Conservation (phyloP, 2,888 invertebrate genomes). For the Aporophyla lueneburgensis region DNA sequence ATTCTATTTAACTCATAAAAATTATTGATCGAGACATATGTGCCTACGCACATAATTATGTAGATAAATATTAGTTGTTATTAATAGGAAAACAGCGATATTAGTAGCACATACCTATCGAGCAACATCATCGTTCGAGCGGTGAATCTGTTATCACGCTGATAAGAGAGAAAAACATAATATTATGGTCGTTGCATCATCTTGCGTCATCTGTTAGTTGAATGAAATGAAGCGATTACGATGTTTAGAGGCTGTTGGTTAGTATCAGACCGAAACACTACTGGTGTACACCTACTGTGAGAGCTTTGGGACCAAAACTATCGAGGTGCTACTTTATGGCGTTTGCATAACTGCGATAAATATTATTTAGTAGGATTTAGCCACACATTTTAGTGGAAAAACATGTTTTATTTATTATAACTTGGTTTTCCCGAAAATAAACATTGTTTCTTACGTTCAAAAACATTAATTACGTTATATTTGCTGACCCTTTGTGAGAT, state of each 20-base stretch:
- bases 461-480: no score
- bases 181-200: conserved; percentile 50
- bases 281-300: not conserved
- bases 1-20: not conserved
- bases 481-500: no score
- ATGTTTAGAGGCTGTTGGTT: not conserved
- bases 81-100: not conserved
- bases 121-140: conserved; percentile 7
- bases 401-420: no score
- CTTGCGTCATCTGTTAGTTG: conserved; percentile 45
- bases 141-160: conserved; percentile 51
- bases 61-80: not conserved
- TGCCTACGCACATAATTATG: not conserved
- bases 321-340: no score
- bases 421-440: no score
- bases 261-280: not conserved
- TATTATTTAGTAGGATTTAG: no score
- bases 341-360: no score
- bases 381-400: no score
- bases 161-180: conserved; percentile 57
- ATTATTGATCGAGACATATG: not conserved
- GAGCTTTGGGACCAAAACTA: no score
- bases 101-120: conserved; percentile 11
- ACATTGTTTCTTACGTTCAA: no score
- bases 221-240: conserved; percentile 23